phyloP scores from a whole-genome alignment of 92 coral and sea anemone species.

The Blastomussa wellsi region DNA sequence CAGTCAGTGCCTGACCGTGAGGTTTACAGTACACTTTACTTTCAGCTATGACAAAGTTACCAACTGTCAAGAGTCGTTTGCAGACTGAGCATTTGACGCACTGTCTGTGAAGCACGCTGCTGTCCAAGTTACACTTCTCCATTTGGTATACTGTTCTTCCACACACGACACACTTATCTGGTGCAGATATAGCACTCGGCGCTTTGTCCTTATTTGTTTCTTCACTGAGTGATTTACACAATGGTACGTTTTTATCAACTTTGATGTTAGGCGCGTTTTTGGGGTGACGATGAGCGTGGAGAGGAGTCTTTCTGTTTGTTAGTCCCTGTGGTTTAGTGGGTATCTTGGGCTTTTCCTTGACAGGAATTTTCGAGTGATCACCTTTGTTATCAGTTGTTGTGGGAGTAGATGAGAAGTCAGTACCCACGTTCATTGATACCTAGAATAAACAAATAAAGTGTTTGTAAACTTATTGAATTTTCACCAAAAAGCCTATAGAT shows the following conservation, averaged over 20 bases:
- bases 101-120: slow-evolving; percentile 80
- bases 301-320: slow-evolving; percentile 15
- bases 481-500: too few relatives aligned
- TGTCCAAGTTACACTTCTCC: slow-evolving; percentile 95
- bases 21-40: slow-evolving; percentile 95
- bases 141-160: slow-evolving; percentile 90
- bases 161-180: slow-evolving; percentile 90
- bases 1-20: slow-evolving; percentile 69
- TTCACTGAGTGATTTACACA: slow-evolving; percentile 7
- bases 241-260: neutral
- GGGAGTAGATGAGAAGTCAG: neutral
- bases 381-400: neutral
- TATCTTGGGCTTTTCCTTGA: slow-evolving; percentile 41
- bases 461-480: too few relatives aligned
- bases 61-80: slow-evolving; percentile 90
- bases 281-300: neutral
- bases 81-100: slow-evolving; percentile 94
- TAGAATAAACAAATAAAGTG: slow-evolving; percentile 1
- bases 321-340: slow-evolving; percentile 24
- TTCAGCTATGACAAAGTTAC: slow-evolving; percentile 95
- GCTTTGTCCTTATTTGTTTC: slow-evolving; percentile 13
- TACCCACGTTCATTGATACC: slow-evolving; percentile 4
- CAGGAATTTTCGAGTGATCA: neutral
- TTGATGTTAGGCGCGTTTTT: neutral
- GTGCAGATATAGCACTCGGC: neutral